phyloP scores from a whole-genome alignment of 2,797 vertebrate genomes.

The Agapornis canus region DNA sequence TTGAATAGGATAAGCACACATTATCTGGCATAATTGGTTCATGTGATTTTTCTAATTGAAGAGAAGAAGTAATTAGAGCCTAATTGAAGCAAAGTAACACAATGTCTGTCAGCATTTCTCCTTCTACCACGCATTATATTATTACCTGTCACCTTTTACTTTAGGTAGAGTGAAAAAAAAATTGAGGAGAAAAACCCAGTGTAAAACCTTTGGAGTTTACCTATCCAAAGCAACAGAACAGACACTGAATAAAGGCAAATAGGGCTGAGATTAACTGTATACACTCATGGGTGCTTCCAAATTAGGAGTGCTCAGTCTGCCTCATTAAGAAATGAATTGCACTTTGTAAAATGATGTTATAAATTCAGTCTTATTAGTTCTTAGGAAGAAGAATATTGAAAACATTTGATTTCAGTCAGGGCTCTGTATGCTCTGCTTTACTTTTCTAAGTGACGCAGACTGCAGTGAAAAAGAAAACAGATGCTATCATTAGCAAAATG shows the following conservation, averaged over 20 bases:
- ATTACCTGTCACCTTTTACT: conserved; percentile 71
- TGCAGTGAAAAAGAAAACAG: neutral
- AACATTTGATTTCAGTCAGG: neutral
- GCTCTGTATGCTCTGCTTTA: neutral
- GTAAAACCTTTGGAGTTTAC: conserved; percentile 33
- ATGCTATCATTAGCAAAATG: neutral
- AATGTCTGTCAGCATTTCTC: conserved; percentile 73
- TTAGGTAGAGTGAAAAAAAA: conserved; percentile 17
- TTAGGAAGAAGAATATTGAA: neutral
- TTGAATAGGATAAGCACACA: conserved; percentile 77
- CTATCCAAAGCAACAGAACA: neutral
- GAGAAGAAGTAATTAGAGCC: conserved; percentile 76
- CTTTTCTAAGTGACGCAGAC: neutral
- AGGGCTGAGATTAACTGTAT: neutral
- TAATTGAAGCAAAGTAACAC: conserved; percentile 76
- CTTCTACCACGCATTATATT: conserved; percentile 62
- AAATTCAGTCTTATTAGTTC: neutral
- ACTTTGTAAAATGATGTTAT: neutral
- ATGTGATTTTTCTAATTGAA: conserved; percentile 79
- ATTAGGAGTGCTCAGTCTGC: neutral
- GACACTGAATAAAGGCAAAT: conserved; percentile 24
- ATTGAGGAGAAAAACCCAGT: neutral
- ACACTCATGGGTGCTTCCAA: neutral
- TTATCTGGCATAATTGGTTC: conserved; percentile 76
- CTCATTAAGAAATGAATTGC: neutral